Conservation (phyloP, 1,140 invertebrate genomes). For the Arctopsyche grandis region DNA sequence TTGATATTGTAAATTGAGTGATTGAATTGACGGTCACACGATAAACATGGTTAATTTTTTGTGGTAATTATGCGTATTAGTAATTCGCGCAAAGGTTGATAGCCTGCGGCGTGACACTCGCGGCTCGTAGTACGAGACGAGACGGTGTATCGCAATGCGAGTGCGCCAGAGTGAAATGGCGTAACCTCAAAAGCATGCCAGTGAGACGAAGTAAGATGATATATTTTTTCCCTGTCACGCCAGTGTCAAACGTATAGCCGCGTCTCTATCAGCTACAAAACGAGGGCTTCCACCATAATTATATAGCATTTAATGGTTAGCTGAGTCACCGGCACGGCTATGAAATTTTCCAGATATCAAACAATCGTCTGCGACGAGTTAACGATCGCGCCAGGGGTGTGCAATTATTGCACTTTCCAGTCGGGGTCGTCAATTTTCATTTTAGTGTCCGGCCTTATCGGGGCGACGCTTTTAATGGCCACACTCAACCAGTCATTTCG, state of each 20-base stretch:
- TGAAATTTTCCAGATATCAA: slow-evolving; percentile 27
- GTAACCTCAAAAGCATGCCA: slow-evolving; percentile 39
- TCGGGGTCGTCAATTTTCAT: no score
- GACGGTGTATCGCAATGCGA: slow-evolving; percentile 1
- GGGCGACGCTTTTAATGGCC: no score
- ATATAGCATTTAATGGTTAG: slow-evolving; percentile 54
- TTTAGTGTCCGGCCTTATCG: no score
- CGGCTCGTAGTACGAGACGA: slow-evolving; percentile 10
- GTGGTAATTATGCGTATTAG: no score
- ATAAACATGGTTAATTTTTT: no score
- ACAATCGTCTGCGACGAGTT: not conserved
- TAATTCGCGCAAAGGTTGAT: not conserved
- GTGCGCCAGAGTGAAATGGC: slow-evolving; percentile 37
- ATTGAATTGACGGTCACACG: no score
- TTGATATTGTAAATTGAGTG: no score
- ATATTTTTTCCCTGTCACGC: slow-evolving; percentile 44
- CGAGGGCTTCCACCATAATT: slow-evolving; percentile 52
- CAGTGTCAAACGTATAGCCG: slow-evolving; percentile 22
- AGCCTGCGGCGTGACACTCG: not conserved
- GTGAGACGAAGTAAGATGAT: slow-evolving; percentile 39
- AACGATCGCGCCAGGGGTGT: not conserved
- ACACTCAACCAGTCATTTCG: no score
- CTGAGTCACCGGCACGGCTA: slow-evolving; percentile 44
- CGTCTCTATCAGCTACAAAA: slow-evolving; percentile 41
- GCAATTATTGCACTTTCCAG: not conserved